A percentile compares a stretch with the other conserved stretches of the same genome.
Evolutionary conservation across 2,113 vertebrate species (phyloP).

Genomic region (Spheniscus mendiculus): DNA sequence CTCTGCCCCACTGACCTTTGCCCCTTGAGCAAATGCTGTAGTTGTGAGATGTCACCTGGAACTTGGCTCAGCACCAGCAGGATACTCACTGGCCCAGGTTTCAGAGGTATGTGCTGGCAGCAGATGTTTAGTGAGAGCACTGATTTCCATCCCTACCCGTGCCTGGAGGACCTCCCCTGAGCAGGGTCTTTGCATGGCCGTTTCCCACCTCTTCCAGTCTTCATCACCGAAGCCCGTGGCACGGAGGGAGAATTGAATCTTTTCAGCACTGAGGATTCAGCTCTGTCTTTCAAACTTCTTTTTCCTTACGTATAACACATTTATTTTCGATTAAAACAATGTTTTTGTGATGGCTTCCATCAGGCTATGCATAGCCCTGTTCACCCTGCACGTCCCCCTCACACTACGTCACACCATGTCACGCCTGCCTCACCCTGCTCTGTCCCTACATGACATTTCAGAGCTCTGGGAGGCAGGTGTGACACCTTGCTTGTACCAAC

Average conservation of each 20-base stretch:
- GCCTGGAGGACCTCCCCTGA: background rate
- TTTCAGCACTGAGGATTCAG: background rate
- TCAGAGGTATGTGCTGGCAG: background rate
- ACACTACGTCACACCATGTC: accelerated
- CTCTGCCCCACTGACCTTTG: background rate
- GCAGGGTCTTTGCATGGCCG: background rate
- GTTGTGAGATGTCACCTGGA: background rate
- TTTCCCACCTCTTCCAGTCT: background rate
- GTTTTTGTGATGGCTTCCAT: background rate
- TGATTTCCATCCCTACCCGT: accelerated
- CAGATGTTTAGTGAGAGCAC: background rate
- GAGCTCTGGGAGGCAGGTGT: background rate
- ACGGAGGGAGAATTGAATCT: background rate
- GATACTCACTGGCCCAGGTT: background rate
- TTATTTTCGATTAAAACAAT: background rate
- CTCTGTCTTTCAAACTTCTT: background rate
- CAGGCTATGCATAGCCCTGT: background rate
- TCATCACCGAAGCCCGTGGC: background rate
- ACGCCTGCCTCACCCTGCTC: background rate
- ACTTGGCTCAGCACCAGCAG: accelerated
- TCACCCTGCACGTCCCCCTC: background rate
- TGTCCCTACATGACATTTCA: background rate
- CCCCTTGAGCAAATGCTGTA: background rate
- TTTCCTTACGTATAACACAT: accelerated
- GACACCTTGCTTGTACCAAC: background rate